Base-by-base conservation (phyloP, 1,140 invertebrate species). In the Drosophila takahashii region DNA sequence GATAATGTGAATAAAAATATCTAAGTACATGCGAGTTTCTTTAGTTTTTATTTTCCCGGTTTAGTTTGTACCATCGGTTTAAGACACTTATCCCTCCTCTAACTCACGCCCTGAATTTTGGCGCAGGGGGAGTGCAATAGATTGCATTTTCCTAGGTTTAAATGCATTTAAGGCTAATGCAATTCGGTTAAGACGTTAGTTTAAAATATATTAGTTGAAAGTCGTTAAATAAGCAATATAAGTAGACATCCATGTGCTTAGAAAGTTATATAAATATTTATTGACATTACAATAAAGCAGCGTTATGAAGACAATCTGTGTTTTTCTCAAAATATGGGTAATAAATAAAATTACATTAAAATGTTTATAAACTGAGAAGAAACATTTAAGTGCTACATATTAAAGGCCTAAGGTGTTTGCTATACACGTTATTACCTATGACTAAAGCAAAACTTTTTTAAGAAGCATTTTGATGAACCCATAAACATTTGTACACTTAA, bases 201-300 rank as follows among this genome's bases (percentile, higher is more conserved):
- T 64, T 87, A 76, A 83, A 72, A 51, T 67, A 45, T 79, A 74
- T 79, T 86, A 86, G 83, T 87, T 87, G 71, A 70, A 81, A 83
- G 75, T 83, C 79, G 79, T 86, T 86, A 89, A 59, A 79, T 86
- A 89, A 86, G 83, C 79, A 87, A 87, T 87, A 89, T 87, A 87
- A 89, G 84, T 89, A 89, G 84, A 87, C 71, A 87, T 87, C 64
- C 76, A 84, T 87, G 84, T 87, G 84, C 84, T 87, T 87, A 87
- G 84, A 87, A 84, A 73, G 84, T 87, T 87, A 87, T 80, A 69
- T 77, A 69, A 66, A 87, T 87, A 87, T 87, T 87, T 84, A 87
- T 87, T 86, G 64, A 72, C 72, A 87, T 69, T 84, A 79, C 72
- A 87, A 87, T 87, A 87, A 87, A 87, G 77, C 65, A 62, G 76